Percentiles rank a stretch among this genome's conserved stretches.
phyloP scores from a whole-genome alignment of 2,797 vertebrate genomes.

The Sternotherus odoratus region DNA sequence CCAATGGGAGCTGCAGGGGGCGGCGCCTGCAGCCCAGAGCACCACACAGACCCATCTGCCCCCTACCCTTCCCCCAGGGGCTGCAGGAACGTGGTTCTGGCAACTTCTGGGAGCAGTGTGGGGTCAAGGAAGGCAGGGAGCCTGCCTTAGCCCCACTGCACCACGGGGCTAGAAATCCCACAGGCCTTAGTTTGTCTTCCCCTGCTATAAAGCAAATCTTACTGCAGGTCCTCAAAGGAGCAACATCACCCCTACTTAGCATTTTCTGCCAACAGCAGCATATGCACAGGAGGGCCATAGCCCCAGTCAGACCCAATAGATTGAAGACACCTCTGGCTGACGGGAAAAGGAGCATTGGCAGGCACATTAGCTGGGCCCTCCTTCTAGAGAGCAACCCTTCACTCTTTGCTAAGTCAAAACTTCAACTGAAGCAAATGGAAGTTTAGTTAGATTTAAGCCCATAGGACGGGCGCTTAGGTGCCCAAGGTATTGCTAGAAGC shows the following conservation, averaged over 20 bases:
- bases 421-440: neutral
- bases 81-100: too few species aligned
- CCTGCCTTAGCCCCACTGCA: too few species aligned
- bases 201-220: neutral
- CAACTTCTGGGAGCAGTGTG: too few species aligned
- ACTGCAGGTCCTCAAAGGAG: neutral
- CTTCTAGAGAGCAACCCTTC: neutral
- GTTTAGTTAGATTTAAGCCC: neutral
- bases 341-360: neutral
- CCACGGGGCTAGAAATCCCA: too few species aligned
- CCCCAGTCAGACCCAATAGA: neutral
- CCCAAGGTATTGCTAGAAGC: neutral
- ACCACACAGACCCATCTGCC: too few species aligned
- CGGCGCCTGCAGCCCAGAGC: too few species aligned
- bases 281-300: neutral
- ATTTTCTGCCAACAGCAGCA: neutral
- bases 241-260: neutral
- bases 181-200: too few species aligned
- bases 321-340: neutral
- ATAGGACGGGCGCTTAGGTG: accelerated
- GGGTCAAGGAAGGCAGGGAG: too few species aligned
- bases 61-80: too few species aligned
- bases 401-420: neutral
- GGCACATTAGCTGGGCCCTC: neutral
- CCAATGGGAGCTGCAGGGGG: too few species aligned